Evolutionary conservation across 1,140 invertebrate species (phyloP).

Genomic region (Magallana angulata): DNA sequence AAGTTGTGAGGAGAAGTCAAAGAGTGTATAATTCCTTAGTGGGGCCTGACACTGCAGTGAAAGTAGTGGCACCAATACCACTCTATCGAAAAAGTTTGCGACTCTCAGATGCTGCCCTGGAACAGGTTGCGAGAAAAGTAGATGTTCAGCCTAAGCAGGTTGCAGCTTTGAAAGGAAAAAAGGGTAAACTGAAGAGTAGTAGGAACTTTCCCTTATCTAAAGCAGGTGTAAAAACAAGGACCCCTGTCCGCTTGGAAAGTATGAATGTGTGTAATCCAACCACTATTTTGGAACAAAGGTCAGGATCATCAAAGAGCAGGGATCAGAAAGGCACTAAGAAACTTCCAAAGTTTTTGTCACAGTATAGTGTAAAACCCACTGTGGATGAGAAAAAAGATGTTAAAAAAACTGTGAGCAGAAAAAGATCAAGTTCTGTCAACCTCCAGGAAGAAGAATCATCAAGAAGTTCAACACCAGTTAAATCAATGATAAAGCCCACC

Average conservation of each 20-base stretch:
- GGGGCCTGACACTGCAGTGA: not conserved
- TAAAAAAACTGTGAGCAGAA: not conserved
- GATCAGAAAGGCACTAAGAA: slow-evolving; percentile 8
- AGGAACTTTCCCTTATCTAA: not conserved
- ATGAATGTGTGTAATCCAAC: slow-evolving; percentile 12
- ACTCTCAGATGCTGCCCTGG: not conserved
- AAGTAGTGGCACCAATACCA: slow-evolving; percentile 7
- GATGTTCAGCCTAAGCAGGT: not conserved
- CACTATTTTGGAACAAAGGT: not conserved
- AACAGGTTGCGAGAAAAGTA: not conserved
- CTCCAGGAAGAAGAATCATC: not conserved
- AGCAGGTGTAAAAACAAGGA: not conserved
- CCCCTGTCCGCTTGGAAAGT: not conserved
- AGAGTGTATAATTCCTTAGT: slow-evolving; percentile 29
- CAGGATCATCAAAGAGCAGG: not conserved
- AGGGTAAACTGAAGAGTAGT: not conserved
- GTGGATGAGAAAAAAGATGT: not conserved
- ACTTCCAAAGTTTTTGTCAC: slow-evolving; percentile 8
- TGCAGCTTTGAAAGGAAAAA: not conserved
- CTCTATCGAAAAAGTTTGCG: not conserved
- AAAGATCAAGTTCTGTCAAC: not conserved
- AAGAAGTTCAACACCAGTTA: not conserved
- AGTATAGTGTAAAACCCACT: not conserved
- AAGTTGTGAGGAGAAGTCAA: slow-evolving; percentile 13
- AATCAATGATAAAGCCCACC: not conserved